Evolutionary conservation across 1,140 invertebrate species (phyloP), one percentile per base, ranked within the genome.

Genomic region (Oedothorax gibbosus): DNA sequence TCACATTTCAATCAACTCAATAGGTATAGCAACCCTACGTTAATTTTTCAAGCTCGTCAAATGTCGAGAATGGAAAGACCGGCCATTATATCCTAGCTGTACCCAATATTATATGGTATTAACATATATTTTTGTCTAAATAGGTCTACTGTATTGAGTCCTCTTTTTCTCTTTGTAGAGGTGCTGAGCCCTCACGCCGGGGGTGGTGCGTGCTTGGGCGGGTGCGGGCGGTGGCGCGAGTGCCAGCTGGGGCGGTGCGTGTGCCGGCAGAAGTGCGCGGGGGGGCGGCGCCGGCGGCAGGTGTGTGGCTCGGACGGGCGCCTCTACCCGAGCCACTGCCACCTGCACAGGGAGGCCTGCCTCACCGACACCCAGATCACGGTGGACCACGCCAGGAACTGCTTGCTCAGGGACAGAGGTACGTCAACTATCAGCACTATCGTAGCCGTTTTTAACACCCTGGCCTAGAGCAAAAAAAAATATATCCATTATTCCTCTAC

Each of bases 301-400:
- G 93, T 95, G 62, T 95, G 94, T 89, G 94, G 94, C n/a, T 93
- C 93, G 10, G 93, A 95, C 89, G 94, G 94, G 3, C 91, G 92
- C 72, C 90, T 94, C 60, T 95, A 95, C 89, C 91, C 92, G 14
- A 95, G 94, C 89, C 94, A 95, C 88, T 95, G 95, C 89, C 94
- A 95, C 87, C 91, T 95, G 60, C 94, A 95, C 88, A 90, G 93
- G 64, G 91, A 92, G 2, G 93, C 94, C 15, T 95, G 95, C 88
- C 89, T 93, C 11, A 90, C 90, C n/a, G 90, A 91, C 2, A 89
- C 89, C 15, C 90, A 91, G 68, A 92, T 95, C 65, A 91, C 91
- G 72, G 91, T 94, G 14, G 91, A 91, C 75, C 87, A 88, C 73
- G 88, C 87, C n/a, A 88, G 88, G 20, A 7, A 60, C 7, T 88